Evolutionary conservation across 35 echinoderm and acorn worm species (phyloP), one percentile per base, ranked within the genome.

Genomic region (Heliocidaris erythrogramma): DNA sequence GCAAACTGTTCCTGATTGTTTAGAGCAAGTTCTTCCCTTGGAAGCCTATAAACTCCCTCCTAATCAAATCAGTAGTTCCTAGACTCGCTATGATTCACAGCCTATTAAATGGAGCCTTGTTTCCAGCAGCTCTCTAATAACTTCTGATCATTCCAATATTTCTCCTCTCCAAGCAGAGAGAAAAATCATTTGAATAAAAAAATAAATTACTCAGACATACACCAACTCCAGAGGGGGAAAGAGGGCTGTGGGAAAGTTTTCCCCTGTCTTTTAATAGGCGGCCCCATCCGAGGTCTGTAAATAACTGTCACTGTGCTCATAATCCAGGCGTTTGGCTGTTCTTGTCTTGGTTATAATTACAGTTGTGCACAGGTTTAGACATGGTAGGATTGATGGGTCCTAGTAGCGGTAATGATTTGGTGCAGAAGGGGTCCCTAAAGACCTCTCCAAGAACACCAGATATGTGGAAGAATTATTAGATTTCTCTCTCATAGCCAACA

Each of bases 311-410:
- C 49, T 59, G 21, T 48, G 17, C 10, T 92, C 91, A 92, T 92
- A 92, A 92, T 59, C 31, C 49, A 30, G 47, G 48, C 9, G 50
- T 56, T 29, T 92, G 48, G 17, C 91, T 59, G 48, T n/a, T 92
- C n/a, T n/a, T 92, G 48, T 92, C 91, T 92, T 92, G 91, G 48
- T 92, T 30, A 52, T 92, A 92, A 92, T 92, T 92, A 59, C 91
- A 32, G 29, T 48, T 92, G 91, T 89, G 31, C 87, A 42, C 87
- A 89, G 31, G 47, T 42, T 88, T 78, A 78, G 65, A 78, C 18
- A 56, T 10, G 14, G 52, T 56, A 56, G 52, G 65, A 59, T 92
- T 49, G 91, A 92, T 92, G 50, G 86, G 35, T 42, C 35, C 35
- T 42, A 3, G 65, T 78, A 78, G 65, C 65, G 14, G 65, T 18